Conservation (phyloP, 2,113 vertebrate species). For the Ceratotherium simum region DNA sequence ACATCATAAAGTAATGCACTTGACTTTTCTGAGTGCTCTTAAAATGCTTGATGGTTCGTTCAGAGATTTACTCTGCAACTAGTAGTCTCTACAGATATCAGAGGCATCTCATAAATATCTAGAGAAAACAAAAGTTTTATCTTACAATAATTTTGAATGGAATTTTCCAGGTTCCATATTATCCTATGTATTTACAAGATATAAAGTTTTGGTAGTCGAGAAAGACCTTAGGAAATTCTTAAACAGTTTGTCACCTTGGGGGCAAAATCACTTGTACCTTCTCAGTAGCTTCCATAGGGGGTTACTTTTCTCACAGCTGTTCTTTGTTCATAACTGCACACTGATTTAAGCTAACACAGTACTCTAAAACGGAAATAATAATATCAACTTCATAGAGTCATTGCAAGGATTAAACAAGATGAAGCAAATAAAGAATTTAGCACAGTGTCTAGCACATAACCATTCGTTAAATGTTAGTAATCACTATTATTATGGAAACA, state of each 20-base stretch:
- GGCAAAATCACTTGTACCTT: background rate
- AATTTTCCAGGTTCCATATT: background rate
- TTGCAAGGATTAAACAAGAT: constrained; percentile 16
- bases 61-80: background rate
- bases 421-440: background rate
- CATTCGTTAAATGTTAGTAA: constrained; percentile 14
- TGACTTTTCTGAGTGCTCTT: background rate
- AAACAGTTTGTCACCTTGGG: constrained; percentile 10
- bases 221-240: constrained; percentile 11
- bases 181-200: background rate
- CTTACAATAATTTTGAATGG: constrained; percentile 41
- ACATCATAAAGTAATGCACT: background rate
- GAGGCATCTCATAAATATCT: background rate
- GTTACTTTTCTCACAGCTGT: background rate
- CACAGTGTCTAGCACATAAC: background rate
- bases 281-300: background rate
- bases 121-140: background rate
- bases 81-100: background rate
- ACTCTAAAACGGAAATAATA: background rate
- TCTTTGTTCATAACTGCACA: background rate
- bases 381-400: background rate
- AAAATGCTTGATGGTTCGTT: background rate
- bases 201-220: background rate
- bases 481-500: background rate
- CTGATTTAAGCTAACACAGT: background rate